Conservation (phyloP, 1,140 invertebrate species). For the Heliconius hewitsoni region DNA sequence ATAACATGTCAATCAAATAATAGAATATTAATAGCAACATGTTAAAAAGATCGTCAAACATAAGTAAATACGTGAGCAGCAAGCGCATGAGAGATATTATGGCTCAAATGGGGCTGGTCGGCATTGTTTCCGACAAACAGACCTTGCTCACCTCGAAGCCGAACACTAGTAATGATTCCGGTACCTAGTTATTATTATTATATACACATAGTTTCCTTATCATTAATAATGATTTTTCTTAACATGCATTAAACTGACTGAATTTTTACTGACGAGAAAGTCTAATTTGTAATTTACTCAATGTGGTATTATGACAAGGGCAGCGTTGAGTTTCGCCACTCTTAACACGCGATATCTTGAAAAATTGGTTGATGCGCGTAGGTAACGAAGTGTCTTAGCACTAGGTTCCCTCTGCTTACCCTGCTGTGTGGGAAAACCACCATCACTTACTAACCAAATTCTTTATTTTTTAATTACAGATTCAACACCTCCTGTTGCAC, state of each 20-base stretch:
- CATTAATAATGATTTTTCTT: neutral
- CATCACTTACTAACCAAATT: neutral
- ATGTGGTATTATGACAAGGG: neutral
- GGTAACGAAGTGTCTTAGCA: neutral
- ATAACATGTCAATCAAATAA: conserved; percentile 8
- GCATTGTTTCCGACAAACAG: conserved; percentile 11
- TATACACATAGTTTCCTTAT: neutral
- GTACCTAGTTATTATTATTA: neutral
- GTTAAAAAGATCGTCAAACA: conserved; percentile 15
- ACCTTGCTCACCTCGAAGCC: conserved; percentile 22
- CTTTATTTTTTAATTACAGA: neutral
- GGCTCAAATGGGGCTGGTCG: neutral
- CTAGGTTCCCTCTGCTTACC: neutral
- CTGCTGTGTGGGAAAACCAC: neutral
- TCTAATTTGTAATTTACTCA: neutral
- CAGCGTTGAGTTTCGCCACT: too few relatives aligned
- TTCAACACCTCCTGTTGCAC: neutral
- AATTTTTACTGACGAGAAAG: too few relatives aligned
- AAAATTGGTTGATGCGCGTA: too few relatives aligned
- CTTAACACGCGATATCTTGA: too few relatives aligned
- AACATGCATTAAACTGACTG: neutral
- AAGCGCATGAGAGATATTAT: conserved; percentile 5
- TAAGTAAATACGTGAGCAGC: conserved; percentile 16
- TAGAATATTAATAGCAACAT: neutral
- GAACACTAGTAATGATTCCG: neutral